These are phyloP conservation scores for Theristus sp. DNA, from an alignment of 2,888 invertebrate species.

Conservation along the genomic window DNA sequence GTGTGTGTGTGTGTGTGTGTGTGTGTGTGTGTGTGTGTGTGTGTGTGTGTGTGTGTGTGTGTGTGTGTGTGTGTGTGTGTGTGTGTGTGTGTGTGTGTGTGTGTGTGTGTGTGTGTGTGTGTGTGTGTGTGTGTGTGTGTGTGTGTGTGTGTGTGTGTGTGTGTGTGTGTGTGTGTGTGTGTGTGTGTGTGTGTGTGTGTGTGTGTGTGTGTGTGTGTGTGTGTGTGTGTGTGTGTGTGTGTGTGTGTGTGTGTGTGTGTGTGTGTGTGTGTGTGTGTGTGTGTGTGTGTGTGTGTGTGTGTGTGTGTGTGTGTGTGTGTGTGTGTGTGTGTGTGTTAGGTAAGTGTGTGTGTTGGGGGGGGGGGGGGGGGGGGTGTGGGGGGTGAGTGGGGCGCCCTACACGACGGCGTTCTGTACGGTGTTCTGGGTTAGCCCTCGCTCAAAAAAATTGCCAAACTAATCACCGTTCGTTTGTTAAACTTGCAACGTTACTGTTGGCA, in stretches of 20 bases:
- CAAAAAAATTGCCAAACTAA: too few relatives aligned
- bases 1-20: too few relatives aligned
- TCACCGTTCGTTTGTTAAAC: too few relatives aligned
- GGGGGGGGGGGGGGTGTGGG: too few relatives aligned
- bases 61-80: too few relatives aligned
- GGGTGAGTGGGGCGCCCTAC: too few relatives aligned
- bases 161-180: constrained; percentile 6
- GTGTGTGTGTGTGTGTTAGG: constrained; percentile 2
- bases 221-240: constrained; percentile 4
- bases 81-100: constrained; percentile 6
- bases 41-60: too few relatives aligned
- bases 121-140: constrained; percentile 4
- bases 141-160: constrained; percentile 5
- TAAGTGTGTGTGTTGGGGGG: too few relatives aligned
- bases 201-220: constrained; percentile 5
- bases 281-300: constrained; percentile 4
- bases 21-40: too few relatives aligned
- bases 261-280: constrained; percentile 4
- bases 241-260: constrained; percentile 4
- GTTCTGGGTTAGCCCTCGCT: too few relatives aligned
- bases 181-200: constrained; percentile 5
- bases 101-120: constrained; percentile 2
- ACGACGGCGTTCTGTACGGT: too few relatives aligned
- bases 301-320: constrained; percentile 4
- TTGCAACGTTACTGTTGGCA: too few relatives aligned